These are phyloP conservation scores for Rhizoglyphus robini DNA, from an alignment of 1,140 invertebrate species.

Conservation along the genomic window DNA sequence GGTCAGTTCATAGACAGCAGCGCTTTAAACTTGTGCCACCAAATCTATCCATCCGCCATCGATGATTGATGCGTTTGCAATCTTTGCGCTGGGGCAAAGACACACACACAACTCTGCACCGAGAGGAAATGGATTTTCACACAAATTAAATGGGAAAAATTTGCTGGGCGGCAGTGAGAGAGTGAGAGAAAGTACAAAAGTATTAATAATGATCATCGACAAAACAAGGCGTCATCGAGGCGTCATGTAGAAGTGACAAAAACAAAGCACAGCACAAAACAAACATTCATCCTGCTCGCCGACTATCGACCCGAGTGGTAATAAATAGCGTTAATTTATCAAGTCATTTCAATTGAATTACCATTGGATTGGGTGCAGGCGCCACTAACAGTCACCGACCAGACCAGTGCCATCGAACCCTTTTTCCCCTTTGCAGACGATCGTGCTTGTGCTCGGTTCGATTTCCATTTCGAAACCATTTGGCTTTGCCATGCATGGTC, in stretches of 20 bases:
- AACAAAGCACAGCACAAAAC: not conserved
- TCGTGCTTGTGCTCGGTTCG: too few relatives aligned
- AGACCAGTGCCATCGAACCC: too few relatives aligned
- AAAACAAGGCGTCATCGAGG: not conserved
- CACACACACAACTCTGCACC: not conserved
- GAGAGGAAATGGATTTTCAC: not conserved
- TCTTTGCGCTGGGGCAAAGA: not conserved
- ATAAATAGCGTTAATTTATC: too few relatives aligned
- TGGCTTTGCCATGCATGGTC: too few relatives aligned
- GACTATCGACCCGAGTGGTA: too few relatives aligned
- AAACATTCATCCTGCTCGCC: not conserved
- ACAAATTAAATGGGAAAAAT: slow-evolving; percentile 3
- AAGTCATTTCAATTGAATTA: too few relatives aligned
- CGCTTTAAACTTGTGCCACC: not conserved
- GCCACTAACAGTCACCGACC: too few relatives aligned
- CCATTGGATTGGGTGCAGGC: too few relatives aligned
- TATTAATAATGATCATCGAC: not conserved
- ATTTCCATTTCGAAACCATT: too few relatives aligned
- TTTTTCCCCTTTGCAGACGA: too few relatives aligned
- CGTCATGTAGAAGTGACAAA: not conserved
- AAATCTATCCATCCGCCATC: not conserved
- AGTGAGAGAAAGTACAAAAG: not conserved
- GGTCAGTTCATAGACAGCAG: too few relatives aligned
- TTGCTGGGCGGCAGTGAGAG: not conserved
- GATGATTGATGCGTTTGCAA: not conserved